Evolutionary conservation across 2,888 invertebrate species (phyloP), one percentile per base, ranked within the genome.

Genomic region (Spilosoma lubricipeda): DNA sequence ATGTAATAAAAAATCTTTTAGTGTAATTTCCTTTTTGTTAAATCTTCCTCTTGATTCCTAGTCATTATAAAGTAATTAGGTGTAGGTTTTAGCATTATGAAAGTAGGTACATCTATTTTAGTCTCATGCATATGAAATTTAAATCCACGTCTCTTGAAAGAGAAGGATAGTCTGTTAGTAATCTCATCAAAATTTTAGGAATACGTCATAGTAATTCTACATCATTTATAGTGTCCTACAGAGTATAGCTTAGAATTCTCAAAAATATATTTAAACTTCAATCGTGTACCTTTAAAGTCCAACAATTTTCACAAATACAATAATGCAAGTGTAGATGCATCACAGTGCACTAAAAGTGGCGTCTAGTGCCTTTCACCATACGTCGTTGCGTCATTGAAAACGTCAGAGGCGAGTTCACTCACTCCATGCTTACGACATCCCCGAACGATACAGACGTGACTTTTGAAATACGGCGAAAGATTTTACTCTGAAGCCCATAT

Each of bases 321-420:
- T 68, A 78, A 76, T 70, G 33, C 73, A 52, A 52, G 64, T 39
- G 20, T 68, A 64, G 71, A 79, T 79, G 78, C 80, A 80, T 63
- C 69, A 76, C 67, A 82, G 69, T 85, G 85, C 84, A 83, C 77
- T 80, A 42, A 72, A 81, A 71, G 75, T 75, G 77, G 75, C 73
- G 76, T 74, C 76, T 70, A 71, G 77, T 73, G 88, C 90, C 91
- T 91, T 91, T 91, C 91, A 90, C 91, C 83, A 78, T 78, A 77
- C 80, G 88, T 86, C 80, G 89, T 90, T 91, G 84, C 85, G 81
- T 78, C 82, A 82, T 73, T 72, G 56, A 72, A 30, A 79, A 79
- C 85, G 87, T 87, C 87, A 85, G 65, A 73, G 48, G 30, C 36
- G 88, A 89, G 90, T 90, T 91, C 90, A 91, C 85, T 91, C 90